A percentile compares a stretch with the other conserved stretches of the same genome.
These are phyloP conservation scores for Catamblyrhynchus diadema DNA, from an alignment of 2,797 vertebrate genomes.

Conservation along the genomic window DNA sequence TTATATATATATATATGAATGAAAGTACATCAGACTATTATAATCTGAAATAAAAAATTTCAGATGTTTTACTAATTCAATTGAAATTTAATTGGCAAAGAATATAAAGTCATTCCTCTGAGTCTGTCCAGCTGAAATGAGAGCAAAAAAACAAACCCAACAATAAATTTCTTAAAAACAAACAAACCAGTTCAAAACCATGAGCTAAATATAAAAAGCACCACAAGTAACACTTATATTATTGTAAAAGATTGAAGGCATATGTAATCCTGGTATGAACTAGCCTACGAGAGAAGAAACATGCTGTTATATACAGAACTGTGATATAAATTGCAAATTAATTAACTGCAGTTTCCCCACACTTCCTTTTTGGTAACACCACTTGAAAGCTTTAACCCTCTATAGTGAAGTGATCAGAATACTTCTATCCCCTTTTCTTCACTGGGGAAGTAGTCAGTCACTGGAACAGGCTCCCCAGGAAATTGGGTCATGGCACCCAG, in stretches of 20 bases:
- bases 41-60: background rate
- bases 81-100: background rate
- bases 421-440: background rate
- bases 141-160: background rate
- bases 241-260: background rate
- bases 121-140: background rate
- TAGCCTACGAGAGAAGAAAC: background rate
- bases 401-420: background rate
- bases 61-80: background rate
- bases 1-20: background rate
- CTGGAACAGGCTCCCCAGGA: background rate
- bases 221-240: background rate
- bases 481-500: background rate
- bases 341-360: background rate
- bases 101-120: background rate
- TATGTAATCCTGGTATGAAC: background rate
- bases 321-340: background rate
- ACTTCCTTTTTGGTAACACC: background rate
- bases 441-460: background rate
- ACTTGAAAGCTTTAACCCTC: background rate
- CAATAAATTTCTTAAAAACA: background rate
- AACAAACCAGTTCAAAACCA: background rate
- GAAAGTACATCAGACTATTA: background rate
- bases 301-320: background rate
- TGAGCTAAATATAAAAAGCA: background rate